Conservation (phyloP, 2,113 vertebrate genomes). For the Salminus brasiliensis region DNA sequence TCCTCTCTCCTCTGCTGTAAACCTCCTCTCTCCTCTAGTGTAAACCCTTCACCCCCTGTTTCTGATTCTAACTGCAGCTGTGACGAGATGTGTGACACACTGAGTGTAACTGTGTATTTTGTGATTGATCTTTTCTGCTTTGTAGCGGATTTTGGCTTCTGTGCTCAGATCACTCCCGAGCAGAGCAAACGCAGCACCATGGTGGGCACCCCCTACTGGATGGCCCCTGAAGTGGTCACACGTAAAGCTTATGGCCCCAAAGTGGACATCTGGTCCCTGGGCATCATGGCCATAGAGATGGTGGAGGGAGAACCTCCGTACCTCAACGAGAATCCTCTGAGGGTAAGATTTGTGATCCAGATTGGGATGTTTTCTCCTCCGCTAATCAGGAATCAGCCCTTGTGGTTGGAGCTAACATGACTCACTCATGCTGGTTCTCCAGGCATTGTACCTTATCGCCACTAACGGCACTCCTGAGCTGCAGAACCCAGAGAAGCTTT, state of each 20-base stretch:
- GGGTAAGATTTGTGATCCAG: no score
- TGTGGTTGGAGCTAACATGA: neutral
- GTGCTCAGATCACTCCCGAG: constrained; percentile 97
- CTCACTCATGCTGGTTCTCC: neutral
- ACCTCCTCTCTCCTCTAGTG: neutral
- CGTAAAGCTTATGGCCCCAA: constrained; percentile 98
- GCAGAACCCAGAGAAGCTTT: constrained; percentile 78
- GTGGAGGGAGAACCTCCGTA: constrained; percentile 97
- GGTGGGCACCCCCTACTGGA: constrained; percentile 98
- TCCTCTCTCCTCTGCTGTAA: neutral
- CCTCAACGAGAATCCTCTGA: constrained; percentile 96
- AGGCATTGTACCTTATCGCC: constrained; percentile 79
- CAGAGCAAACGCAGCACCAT: constrained; percentile 98
- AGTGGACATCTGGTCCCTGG: constrained; percentile 97
- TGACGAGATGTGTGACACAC: neutral
- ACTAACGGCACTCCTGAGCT: constrained; percentile 80
- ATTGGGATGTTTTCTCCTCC: no score
- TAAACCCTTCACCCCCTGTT: neutral
- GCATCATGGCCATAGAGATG: constrained; percentile 99
- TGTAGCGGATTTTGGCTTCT: constrained; percentile 96
- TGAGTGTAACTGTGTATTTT: neutral
- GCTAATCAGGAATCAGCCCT: no score
- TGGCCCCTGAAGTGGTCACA: constrained; percentile 97
- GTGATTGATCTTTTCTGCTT: constrained; percentile 22
- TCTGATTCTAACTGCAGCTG: neutral